These are phyloP conservation scores for Corythornis leucogaster DNA, from an alignment of 2,797 vertebrate species.

Conservation along the genomic window DNA sequence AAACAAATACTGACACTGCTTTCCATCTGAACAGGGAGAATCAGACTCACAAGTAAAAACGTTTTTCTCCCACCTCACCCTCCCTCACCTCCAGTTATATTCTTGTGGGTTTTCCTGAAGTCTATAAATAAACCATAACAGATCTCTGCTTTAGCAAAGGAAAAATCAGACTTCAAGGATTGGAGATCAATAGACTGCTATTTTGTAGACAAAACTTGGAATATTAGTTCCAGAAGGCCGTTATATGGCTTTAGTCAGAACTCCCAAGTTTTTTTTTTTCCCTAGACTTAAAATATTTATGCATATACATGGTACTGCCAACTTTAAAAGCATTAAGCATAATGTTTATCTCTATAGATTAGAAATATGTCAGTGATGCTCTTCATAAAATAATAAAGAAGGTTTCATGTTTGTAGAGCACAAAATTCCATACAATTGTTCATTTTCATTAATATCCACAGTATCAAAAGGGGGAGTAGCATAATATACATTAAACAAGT, in stretches of 20 bases:
- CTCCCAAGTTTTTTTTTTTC: neutral
- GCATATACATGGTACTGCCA: neutral
- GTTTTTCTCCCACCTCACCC: neutral
- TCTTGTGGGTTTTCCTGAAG: neutral
- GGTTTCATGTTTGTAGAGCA: neutral
- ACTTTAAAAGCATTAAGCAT: constrained; percentile 3
- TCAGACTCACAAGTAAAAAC: neutral
- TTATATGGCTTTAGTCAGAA: constrained; percentile 23
- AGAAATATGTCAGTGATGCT: neutral
- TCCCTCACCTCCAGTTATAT: neutral
- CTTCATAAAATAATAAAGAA: neutral
- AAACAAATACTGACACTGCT: neutral
- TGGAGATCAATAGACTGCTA: constrained; percentile 2
- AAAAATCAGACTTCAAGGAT: constrained; percentile 35
- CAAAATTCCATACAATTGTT: neutral
- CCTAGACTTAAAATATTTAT: constrained; percentile 22
- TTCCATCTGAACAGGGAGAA: neutral
- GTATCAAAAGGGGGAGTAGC: neutral
- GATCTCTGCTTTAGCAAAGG: neutral
- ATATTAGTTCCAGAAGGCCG: constrained; percentile 36
- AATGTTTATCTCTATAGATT: neutral
- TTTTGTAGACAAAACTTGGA: constrained; percentile 1
- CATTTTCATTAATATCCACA: neutral
- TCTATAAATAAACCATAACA: constrained; percentile 46
- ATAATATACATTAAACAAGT: neutral